These are phyloP conservation scores for Drosophila parvula DNA, from an alignment of 1,140 invertebrate species.

Conservation along the genomic window DNA sequence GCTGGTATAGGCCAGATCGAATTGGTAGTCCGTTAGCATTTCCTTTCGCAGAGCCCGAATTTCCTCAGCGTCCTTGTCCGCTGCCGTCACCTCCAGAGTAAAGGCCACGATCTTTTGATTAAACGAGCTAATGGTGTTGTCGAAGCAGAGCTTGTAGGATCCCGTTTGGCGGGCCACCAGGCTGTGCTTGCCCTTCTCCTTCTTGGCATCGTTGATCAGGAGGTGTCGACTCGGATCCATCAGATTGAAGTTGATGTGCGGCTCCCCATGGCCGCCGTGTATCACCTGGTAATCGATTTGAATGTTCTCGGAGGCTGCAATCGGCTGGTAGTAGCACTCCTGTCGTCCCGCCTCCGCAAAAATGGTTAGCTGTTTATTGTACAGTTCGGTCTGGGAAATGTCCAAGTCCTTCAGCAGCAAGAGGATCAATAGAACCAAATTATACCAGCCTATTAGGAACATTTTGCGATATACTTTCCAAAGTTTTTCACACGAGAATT, in stretches of 20 bases:
- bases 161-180: slow-evolving; percentile 86
- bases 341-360: slow-evolving; percentile 87
- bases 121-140: slow-evolving; percentile 91
- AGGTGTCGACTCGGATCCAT: slow-evolving; percentile 86
- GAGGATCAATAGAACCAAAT: neutral
- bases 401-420: slow-evolving; percentile 1
- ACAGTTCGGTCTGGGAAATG: slow-evolving; percentile 37
- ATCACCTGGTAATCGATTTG: slow-evolving; percentile 91
- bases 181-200: slow-evolving; percentile 86
- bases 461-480: slow-evolving; percentile 37
- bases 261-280: slow-evolving; percentile 89
- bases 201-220: slow-evolving; percentile 87
- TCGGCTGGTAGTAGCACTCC: slow-evolving; percentile 89
- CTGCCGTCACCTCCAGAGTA: slow-evolving; percentile 87
- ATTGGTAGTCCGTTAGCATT: slow-evolving; percentile 86
- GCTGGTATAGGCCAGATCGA: slow-evolving; percentile 86
- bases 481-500: slow-evolving; percentile 18
- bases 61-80: slow-evolving; percentile 50
- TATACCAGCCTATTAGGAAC: slow-evolving; percentile 42
- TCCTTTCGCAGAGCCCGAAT: slow-evolving; percentile 77
- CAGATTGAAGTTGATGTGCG: slow-evolving; percentile 90
- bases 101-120: slow-evolving; percentile 91
- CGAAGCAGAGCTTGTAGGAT: slow-evolving; percentile 91
- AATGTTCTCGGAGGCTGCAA: slow-evolving; percentile 86
- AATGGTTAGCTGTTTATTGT: slow-evolving; percentile 88